Evolutionary conservation across 2,113 vertebrate species (phyloP).

Genomic region (Agelaius tricolor): DNA sequence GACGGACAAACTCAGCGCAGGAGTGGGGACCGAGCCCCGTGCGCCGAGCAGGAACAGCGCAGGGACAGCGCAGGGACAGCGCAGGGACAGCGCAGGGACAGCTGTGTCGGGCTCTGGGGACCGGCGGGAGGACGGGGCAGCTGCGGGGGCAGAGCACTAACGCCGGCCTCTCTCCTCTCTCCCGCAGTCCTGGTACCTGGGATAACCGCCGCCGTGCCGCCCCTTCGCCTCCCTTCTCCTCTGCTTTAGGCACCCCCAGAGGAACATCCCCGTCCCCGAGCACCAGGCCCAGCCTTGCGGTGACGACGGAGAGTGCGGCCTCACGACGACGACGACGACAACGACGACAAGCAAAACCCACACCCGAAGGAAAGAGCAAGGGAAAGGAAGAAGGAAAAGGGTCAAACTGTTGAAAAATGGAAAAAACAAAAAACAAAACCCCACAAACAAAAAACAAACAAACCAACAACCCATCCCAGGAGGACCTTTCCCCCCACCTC

Average conservation of each 20-base stretch:
- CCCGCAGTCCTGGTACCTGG: conserved; percentile 94
- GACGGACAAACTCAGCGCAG: not conserved
- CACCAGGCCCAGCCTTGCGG: conserved; percentile 56
- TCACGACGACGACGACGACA: not conserved
- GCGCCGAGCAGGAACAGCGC: not conserved
- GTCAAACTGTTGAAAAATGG: conserved; percentile 45
- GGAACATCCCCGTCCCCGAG: conserved; percentile 55
- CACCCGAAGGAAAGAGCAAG: conserved; percentile 44
- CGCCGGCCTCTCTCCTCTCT: not conserved
- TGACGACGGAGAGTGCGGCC: conserved; percentile 45
- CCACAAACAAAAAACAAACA: not conserved
- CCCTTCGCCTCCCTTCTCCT: conserved; percentile 61
- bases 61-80: not conserved
- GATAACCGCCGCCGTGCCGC: conserved; percentile 77
- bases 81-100: not conserved
- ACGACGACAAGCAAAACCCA: conserved; percentile 6
- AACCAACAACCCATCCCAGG: not conserved
- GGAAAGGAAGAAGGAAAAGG: conserved; percentile 55
- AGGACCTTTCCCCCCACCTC: not conserved
- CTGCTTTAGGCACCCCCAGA: conserved; percentile 63
- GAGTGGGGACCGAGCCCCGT: not conserved
- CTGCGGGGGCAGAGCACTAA: not conserved
- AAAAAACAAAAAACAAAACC: not conserved
- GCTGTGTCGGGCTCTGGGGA: not conserved
- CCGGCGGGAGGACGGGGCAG: not conserved